phyloP scores from a whole-genome alignment of 2,888 invertebrate species.

The Polydrusus tereticollis region DNA sequence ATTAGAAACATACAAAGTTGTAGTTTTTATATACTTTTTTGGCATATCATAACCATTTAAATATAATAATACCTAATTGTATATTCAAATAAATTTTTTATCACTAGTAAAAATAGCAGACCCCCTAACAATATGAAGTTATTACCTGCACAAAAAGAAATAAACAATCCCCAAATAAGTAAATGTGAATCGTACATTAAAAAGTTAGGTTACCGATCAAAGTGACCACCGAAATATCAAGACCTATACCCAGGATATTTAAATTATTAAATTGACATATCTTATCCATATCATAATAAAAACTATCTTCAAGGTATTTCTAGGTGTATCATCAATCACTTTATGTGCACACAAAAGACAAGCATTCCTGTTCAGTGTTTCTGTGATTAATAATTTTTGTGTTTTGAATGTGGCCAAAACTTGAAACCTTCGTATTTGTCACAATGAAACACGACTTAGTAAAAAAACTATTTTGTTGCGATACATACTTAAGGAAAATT shows the following conservation, averaged over 20 bases:
- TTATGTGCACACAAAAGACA: slow-evolving; percentile 27
- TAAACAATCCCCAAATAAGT: too few species aligned
- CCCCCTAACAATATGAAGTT: background rate
- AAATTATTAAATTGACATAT: slow-evolving; percentile 53
- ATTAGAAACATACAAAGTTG: slow-evolving; percentile 53
- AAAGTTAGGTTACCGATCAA: background rate
- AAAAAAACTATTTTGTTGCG: slow-evolving; percentile 39
- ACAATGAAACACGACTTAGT: slow-evolving; percentile 30
- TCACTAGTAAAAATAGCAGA: background rate
- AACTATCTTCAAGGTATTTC: slow-evolving; percentile 11
- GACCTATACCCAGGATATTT: background rate
- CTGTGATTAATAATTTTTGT: slow-evolving; percentile 38
- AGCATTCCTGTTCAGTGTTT: slow-evolving; percentile 40
- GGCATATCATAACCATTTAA: slow-evolving; percentile 15
- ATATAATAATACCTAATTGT: slow-evolving; percentile 10
- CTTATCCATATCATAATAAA: slow-evolving; percentile 57
- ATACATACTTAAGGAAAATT: slow-evolving; percentile 40
- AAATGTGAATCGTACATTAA: too few species aligned
- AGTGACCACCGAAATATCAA: background rate
- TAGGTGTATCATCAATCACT: slow-evolving; percentile 7
- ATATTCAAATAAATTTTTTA: background rate
- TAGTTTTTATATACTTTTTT: slow-evolving; percentile 57
- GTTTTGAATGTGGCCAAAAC: slow-evolving; percentile 42
- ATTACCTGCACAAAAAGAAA: background rate
- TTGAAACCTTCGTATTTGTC: slow-evolving; percentile 22